These are phyloP conservation scores for Argyrosomus regius DNA, from an alignment of 2,797 vertebrate genomes.

Conservation along the genomic window DNA sequence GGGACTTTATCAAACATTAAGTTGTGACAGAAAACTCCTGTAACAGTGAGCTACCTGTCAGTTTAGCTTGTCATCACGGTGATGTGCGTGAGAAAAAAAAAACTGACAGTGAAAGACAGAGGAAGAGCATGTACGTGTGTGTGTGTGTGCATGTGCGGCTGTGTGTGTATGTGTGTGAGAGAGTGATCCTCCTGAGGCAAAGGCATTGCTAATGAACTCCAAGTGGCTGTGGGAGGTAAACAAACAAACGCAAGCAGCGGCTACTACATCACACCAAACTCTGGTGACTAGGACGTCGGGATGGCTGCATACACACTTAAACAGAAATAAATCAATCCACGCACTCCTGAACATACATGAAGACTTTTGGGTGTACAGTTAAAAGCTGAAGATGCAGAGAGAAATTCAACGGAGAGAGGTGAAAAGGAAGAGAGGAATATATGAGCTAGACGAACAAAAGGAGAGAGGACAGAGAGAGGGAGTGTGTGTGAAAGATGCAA, in stretches of 20 bases:
- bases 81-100: conserved; percentile 38
- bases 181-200: conserved; percentile 70
- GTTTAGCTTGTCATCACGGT: conserved; percentile 30
- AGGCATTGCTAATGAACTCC: conserved; percentile 79
- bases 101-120: conserved; percentile 48
- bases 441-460: conserved; percentile 41
- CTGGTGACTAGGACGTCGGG: conserved; percentile 45
- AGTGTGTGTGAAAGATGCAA: conserved; percentile 60
- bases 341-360: conserved; percentile 45
- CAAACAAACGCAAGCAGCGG: conserved; percentile 77
- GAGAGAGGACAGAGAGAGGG: conserved; percentile 38
- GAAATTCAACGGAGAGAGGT: conserved; percentile 26
- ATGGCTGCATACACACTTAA: conserved; percentile 22
- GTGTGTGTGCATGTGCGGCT: conserved; percentile 18
- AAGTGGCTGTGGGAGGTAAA: conserved; percentile 79
- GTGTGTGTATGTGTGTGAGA: conserved; percentile 29
- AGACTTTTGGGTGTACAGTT: conserved; percentile 23
- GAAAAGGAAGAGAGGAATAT: conserved; percentile 22
- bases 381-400: conserved; percentile 26
- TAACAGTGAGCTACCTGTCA: conserved; percentile 37
- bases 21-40: conserved; percentile 40
- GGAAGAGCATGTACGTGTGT: conserved; percentile 24
- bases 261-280: conserved; percentile 65
- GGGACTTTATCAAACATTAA: conserved; percentile 38
- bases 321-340: conserved; percentile 44